A percentile compares a stretch with the other conserved stretches of the same genome.
phyloP scores from a whole-genome alignment of 2,797 vertebrate species.

The Zalophus californianus region DNA sequence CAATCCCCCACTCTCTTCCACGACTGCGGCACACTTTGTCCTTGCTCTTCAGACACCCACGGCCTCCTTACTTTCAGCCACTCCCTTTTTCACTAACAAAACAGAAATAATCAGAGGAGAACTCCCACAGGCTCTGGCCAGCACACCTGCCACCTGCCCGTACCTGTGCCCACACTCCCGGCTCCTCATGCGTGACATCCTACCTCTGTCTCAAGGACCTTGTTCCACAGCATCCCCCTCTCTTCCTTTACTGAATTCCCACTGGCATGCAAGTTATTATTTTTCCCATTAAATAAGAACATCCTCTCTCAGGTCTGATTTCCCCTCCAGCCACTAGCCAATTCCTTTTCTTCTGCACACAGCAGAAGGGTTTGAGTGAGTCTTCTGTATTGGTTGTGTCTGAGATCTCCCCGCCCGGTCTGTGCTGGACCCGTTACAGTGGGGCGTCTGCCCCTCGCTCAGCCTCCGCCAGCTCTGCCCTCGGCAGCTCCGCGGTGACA shows the following conservation, averaged over 20 bases:
- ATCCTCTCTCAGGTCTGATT: neutral
- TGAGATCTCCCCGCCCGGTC: neutral
- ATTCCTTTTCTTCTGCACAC: neutral
- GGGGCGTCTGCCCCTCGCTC: no score
- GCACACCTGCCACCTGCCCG: neutral
- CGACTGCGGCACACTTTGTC: neutral
- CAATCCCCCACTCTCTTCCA: no score
- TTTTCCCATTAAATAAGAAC: conserved; percentile 41
- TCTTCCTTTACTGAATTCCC: neutral
- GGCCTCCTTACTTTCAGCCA: neutral
- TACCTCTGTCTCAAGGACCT: neutral
- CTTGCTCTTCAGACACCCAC: neutral
- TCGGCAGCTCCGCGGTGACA: neutral
- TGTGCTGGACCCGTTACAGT: neutral
- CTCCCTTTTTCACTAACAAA: neutral
- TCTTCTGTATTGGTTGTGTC: neutral
- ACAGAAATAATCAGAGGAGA: neutral
- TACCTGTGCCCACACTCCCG: accelerated
- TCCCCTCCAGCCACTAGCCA: neutral
- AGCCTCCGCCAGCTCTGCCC: accelerated
- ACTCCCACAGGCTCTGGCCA: accelerated
- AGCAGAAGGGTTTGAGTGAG: neutral
- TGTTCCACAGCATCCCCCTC: neutral
- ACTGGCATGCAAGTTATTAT: neutral
- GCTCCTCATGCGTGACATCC: accelerated